phyloP scores from a whole-genome alignment of 2,113 vertebrate species.

The Clarias magur region DNA sequence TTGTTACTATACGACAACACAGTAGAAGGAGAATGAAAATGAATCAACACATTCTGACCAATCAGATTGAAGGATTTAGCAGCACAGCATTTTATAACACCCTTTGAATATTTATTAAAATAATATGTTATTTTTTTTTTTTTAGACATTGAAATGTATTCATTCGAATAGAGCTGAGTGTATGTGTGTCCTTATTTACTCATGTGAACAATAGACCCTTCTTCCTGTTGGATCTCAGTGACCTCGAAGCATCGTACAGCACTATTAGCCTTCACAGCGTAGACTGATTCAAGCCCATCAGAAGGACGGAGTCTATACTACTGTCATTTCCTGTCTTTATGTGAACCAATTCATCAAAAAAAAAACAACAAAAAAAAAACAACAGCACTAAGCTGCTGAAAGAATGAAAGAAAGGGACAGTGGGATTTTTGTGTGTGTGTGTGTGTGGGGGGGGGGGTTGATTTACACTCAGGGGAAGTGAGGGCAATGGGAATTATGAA shows the following conservation, averaged over 20 bases:
- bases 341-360: slow-evolving; percentile 49
- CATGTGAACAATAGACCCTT: slow-evolving; percentile 33
- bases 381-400: slow-evolving; percentile 11
- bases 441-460: slow-evolving; percentile 37
- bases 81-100: no score
- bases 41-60: neutral
- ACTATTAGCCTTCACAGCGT: slow-evolving; percentile 67
- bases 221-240: slow-evolving; percentile 59
- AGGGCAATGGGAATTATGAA: slow-evolving; percentile 60
- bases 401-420: neutral
- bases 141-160: neutral
- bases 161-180: neutral
- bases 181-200: slow-evolving; percentile 21
- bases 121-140: neutral
- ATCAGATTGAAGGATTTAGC: neutral
- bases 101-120: no score
- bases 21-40: neutral
- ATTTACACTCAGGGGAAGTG: slow-evolving; percentile 57
- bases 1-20: neutral
- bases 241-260: slow-evolving; percentile 60
- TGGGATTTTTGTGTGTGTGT: no score
- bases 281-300: slow-evolving; percentile 72
- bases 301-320: slow-evolving; percentile 40
- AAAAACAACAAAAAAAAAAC: slow-evolving; percentile 7
- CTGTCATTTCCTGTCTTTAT: slow-evolving; percentile 68